A percentile compares a stretch with the other conserved stretches of the same genome.
phyloP scores from a whole-genome alignment of 2,888 invertebrate genomes.

The Phengaris arion region DNA sequence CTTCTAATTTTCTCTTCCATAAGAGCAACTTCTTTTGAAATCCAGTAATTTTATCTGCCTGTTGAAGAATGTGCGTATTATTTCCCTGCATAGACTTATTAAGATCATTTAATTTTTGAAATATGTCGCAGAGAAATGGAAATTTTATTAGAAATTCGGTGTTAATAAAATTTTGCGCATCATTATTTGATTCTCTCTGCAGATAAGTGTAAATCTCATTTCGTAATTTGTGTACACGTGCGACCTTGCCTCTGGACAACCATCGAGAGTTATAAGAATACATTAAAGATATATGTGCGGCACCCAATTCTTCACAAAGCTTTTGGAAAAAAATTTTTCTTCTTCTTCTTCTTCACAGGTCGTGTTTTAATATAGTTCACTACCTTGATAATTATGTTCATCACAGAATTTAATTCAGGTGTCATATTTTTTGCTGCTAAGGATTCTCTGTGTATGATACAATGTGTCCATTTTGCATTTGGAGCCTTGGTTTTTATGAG shows the following conservation, averaged over 20 bases:
- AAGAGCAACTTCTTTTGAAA: slow-evolving; percentile 30
- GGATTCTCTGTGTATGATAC: slow-evolving; percentile 36
- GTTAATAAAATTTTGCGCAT: no score
- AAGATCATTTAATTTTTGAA: no score
- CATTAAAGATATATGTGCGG: neutral
- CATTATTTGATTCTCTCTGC: no score
- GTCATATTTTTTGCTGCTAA: slow-evolving; percentile 34
- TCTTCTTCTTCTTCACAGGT: no score
- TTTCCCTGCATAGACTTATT: slow-evolving; percentile 33
- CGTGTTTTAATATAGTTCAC: slow-evolving; percentile 30
- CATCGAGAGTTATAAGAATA: no score
- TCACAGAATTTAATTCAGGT: slow-evolving; percentile 32
- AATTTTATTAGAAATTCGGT: no score
- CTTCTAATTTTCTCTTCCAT: slow-evolving; percentile 37
- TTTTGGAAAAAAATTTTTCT: slow-evolving; percentile 31
- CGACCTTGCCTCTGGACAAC: no score
- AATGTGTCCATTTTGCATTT: slow-evolving; percentile 36
- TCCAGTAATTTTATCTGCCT: slow-evolving; percentile 25
- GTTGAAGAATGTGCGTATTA: slow-evolving; percentile 33
- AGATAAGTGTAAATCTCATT: no score
- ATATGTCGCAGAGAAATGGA: no score
- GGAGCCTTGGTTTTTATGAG: slow-evolving; percentile 34
- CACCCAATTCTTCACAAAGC: slow-evolving; percentile 27
- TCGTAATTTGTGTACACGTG: no score
- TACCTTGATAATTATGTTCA: slow-evolving; percentile 33